These are phyloP conservation scores for Campoletis raptor DNA, from an alignment of 2,888 invertebrate species.

Conservation along the genomic window DNA sequence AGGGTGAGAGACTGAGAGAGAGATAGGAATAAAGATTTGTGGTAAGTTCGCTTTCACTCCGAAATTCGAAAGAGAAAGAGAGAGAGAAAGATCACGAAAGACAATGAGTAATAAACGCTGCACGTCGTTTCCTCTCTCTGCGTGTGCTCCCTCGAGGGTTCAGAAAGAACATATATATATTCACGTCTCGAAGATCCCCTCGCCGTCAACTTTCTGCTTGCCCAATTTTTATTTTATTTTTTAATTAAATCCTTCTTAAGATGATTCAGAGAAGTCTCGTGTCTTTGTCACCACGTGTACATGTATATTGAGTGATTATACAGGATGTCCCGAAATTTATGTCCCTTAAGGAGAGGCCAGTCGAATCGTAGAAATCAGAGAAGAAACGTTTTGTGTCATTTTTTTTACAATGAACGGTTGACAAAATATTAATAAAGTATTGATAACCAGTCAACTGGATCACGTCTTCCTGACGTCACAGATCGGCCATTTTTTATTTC, in stretches of 20 bases:
- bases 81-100: slow-evolving; percentile 47
- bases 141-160: slow-evolving; percentile 23
- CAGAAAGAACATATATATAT: slow-evolving; percentile 36
- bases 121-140: slow-evolving; percentile 48
- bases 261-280: slow-evolving; percentile 19
- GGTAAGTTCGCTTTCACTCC: slow-evolving; percentile 61
- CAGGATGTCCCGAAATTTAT: background rate
- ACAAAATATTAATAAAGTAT: background rate
- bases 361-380: background rate
- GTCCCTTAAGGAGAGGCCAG: background rate
- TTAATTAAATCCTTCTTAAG: slow-evolving; percentile 21
- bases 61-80: slow-evolving; percentile 58
- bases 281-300: background rate
- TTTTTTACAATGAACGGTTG: background rate
- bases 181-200: slow-evolving; percentile 52
- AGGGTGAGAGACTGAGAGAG: slow-evolving; percentile 14
- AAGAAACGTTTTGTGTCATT: background rate
- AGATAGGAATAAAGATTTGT: slow-evolving; percentile 27
- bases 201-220: slow-evolving; percentile 33
- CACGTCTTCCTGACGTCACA: too few relatives aligned
- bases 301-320: background rate
- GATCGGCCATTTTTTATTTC: too few relatives aligned
- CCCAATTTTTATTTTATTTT: slow-evolving; percentile 22
- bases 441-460: background rate
- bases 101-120: slow-evolving; percentile 66